Percentiles rank a stretch among this genome's conserved stretches.
Evolutionary conservation across 92 coral and sea anemone species (phyloP).

Genomic region (Meandrina meandrites): DNA sequence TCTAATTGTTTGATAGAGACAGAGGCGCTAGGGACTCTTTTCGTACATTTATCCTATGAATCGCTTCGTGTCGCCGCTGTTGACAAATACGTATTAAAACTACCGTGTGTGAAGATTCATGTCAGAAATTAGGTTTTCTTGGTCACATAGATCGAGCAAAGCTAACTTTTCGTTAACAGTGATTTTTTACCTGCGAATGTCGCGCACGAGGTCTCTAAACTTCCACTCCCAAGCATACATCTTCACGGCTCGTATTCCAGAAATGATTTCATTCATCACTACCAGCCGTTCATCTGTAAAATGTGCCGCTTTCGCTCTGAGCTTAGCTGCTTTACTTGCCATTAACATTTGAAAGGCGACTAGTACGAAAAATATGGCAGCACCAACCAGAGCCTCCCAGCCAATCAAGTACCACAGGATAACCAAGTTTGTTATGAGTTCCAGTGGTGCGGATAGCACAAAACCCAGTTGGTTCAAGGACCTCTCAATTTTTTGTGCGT

Average conservation of each 20-base stretch:
- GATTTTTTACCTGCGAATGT: constrained; percentile 4
- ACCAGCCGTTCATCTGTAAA: constrained; percentile 13
- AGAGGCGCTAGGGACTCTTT: no score
- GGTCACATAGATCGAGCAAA: no score
- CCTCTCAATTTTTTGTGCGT: constrained; percentile 21
- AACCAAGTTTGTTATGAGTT: not conserved
- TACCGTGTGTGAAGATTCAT: no score
- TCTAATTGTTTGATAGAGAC: no score
- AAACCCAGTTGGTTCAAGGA: not conserved
- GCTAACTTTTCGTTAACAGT: not conserved
- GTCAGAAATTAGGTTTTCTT: no score
- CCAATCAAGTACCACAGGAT: constrained; percentile 27
- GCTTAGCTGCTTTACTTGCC: constrained; percentile 9
- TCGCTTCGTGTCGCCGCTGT: no score
- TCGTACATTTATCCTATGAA: no score
- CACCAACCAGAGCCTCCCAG: constrained; percentile 18
- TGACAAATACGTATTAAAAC: no score
- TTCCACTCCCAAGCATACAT: constrained; percentile 30
- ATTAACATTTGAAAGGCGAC: not conserved
- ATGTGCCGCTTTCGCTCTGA: not conserved
- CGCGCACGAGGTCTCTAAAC: not conserved
- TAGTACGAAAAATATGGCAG: not conserved
- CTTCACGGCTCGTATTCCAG: constrained; percentile 22
- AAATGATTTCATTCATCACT: constrained; percentile 17
- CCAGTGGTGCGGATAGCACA: not conserved